Evolutionary conservation across 2,888 invertebrate species (phyloP), one percentile per base, ranked within the genome.

Genomic region (Glaucopsyche alexis): DNA sequence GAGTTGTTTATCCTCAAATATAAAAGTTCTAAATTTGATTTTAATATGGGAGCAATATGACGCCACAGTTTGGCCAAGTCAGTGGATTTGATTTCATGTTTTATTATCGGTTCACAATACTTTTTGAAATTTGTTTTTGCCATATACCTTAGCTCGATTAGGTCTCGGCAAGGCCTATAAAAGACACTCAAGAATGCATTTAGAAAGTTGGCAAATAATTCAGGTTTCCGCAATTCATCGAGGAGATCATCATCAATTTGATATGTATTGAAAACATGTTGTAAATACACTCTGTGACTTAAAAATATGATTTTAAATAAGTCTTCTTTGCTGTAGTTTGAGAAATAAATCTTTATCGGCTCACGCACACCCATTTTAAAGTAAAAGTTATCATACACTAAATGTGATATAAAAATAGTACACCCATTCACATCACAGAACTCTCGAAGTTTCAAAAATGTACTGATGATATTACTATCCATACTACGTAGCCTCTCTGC

Each of bases 131-230:
- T 96, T 65, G 95, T 90, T 79, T 94, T 93, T n/a, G 97, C 96
- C 94, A 97, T 95, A 81, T 97, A 95, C 77, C 95, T 94, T 72
- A 98, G 92, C 87, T 98, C 98, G 40, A 95, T 95, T 71, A 98
- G 87, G 93, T 98, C 97, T 38, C 98, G 94, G 87, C 98, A 98
- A 45, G 96, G 96, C 81, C 96, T 93, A 82, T 96, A 96, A 87
- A 97, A 98, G 52, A 98, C 96, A 78, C 96, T 96, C 6, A 98
- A 90, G 84, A 98, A 96, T 69, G 97, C 94, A 85, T 95, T 96
- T 71, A 98, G 88, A 88, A 97, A 98, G 88, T 96, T 96, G 69
- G 93, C 93, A 86, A 96, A 98, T 81, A 98, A 94, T 76, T 94
- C 93, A 67, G 89, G 88, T 78, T 86, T 87, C 77, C 85, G 82